Conservation (phyloP, 2,797 vertebrate genomes). For the Arctocebus calabarensis region DNA sequence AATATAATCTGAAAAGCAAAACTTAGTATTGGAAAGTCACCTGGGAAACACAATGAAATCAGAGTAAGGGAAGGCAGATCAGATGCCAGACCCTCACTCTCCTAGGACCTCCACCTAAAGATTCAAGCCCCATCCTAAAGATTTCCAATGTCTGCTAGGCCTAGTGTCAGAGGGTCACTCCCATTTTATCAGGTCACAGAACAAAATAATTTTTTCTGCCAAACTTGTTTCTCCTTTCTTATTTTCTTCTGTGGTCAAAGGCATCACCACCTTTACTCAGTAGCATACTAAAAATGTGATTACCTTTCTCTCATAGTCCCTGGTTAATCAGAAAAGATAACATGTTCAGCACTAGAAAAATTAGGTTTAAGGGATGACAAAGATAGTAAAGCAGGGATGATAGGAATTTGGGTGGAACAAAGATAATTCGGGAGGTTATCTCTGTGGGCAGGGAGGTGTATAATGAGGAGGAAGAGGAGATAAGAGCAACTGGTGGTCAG, state of each 20-base stretch:
- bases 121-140: neutral
- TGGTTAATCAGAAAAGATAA: constrained; percentile 18
- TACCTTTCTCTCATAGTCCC: neutral
- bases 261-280: neutral
- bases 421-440: neutral
- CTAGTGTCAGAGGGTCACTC: neutral
- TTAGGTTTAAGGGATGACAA: neutral
- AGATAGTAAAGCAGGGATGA: neutral
- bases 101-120: neutral
- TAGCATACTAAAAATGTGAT: neutral
- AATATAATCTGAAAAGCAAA: constrained; percentile 11
- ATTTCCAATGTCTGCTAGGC: neutral
- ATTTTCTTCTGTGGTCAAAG: neutral
- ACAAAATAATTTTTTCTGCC: neutral
- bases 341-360: neutral
- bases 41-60: neutral
- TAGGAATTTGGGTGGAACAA: neutral
- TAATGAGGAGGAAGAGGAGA: neutral
- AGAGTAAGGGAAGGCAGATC: neutral
- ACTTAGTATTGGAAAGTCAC: constrained; percentile 6
- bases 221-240: neutral
- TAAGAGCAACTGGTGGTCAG: neutral
- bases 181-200: neutral
- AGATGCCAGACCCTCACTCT: neutral
- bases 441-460: neutral